phyloP scores from a whole-genome alignment of 2,113 vertebrate species.

The Suncus etruscus region DNA sequence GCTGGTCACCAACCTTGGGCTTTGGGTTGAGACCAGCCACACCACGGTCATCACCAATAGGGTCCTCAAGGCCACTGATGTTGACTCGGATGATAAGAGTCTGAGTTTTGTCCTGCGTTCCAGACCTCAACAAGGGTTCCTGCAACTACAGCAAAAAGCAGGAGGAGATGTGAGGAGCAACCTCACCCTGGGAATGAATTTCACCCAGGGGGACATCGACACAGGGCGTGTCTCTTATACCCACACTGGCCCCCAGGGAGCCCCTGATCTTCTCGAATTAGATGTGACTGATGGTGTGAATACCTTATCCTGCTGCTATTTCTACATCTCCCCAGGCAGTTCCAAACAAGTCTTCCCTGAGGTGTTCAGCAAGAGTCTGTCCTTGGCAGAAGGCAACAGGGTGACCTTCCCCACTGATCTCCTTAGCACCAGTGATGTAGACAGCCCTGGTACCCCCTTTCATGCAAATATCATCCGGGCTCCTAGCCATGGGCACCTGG shows the following conservation, averaged over 20 bases:
- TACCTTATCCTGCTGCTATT: conserved; percentile 79
- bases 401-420: conserved; percentile 82
- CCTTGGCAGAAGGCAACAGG: conserved; percentile 82
- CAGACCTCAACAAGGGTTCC: conserved; percentile 83
- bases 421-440: conserved; percentile 83
- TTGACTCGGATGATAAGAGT: conserved; percentile 82
- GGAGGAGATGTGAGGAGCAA: conserved; percentile 84
- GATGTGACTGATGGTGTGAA: conserved; percentile 87
- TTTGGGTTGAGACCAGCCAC: conserved; percentile 81
- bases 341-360: conserved; percentile 81
- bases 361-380: conserved; percentile 83
- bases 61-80: conserved; percentile 85
- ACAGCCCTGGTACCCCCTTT: conserved; percentile 82
- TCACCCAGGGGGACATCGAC: conserved; percentile 87
- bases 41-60: conserved; percentile 79
- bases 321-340: conserved; percentile 80
- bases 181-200: conserved; percentile 84
- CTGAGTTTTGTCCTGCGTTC: conserved; percentile 84
- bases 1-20: conserved; percentile 80
- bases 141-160: conserved; percentile 87
- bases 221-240: conserved; percentile 78
- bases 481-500: conserved; percentile 81
- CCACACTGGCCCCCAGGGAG: conserved; percentile 80
- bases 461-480: conserved; percentile 78
- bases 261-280: conserved; percentile 85